A percentile compares a stretch with the other conserved stretches of the same genome.
Conservation (phyloP, 2,797 vertebrate species). For the Oryzias dopingdopingensis region DNA sequence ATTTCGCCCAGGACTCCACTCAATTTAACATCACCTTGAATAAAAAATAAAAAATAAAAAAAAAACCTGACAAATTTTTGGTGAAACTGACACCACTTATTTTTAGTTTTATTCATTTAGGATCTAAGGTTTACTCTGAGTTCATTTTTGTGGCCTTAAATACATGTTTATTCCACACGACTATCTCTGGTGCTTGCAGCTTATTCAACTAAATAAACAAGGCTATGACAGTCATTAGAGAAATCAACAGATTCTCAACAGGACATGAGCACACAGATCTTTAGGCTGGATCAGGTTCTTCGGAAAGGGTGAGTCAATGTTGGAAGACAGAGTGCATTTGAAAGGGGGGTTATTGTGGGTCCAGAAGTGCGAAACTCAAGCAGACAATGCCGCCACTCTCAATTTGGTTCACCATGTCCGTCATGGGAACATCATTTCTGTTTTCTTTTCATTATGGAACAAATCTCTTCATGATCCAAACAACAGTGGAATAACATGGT, state of each 20-base stretch:
- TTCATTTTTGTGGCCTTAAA: conserved; percentile 66
- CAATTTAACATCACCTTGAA: too few relatives aligned
- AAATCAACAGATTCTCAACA: conserved; percentile 80
- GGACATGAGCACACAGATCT: conserved; percentile 79
- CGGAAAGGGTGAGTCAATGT: conserved; percentile 78
- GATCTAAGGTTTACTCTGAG: conserved; percentile 49
- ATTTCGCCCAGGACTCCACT: too few relatives aligned
- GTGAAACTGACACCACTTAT: conserved; percentile 39
- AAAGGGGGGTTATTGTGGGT: conserved; percentile 37
- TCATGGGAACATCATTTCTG: conserved; percentile 80
- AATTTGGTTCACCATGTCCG: conserved; percentile 73
- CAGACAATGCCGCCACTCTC: conserved; percentile 58
- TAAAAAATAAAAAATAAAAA: too few relatives aligned
- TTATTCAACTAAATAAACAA: conserved; percentile 77
- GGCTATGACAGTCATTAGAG: conserved; percentile 77
- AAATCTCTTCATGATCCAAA: conserved; percentile 77
- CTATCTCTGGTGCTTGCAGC: conserved; percentile 66
- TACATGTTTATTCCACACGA: conserved; percentile 66
- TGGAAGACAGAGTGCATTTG: conserved; percentile 49
- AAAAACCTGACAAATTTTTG: too few relatives aligned
- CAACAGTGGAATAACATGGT: conserved; percentile 78
- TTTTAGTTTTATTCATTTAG: conserved; percentile 36
- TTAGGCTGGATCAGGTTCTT: conserved; percentile 72
- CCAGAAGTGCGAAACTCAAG: conserved; percentile 76
- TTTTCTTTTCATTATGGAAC: conserved; percentile 83